Percentiles rank a stretch among this genome's conserved stretches.
phyloP scores from a whole-genome alignment of 64 coral and sea anemone species.

The Catalaphyllia jardinei region DNA sequence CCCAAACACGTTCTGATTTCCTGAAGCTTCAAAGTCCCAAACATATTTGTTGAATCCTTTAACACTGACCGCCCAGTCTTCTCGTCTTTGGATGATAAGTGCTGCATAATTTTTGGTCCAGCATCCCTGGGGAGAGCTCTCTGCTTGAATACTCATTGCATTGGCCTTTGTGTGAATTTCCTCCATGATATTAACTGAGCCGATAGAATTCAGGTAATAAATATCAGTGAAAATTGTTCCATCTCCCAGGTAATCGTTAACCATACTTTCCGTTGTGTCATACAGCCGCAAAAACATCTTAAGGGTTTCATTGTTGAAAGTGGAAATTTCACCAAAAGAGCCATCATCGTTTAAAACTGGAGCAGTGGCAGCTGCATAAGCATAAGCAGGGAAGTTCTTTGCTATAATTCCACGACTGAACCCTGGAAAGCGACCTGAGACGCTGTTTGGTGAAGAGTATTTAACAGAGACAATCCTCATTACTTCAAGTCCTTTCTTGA shows the following conservation, averaged over 20 bases:
- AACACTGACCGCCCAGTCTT: not conserved
- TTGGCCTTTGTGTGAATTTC: not conserved
- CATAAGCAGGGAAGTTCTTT: not conserved
- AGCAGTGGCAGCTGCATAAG: not conserved
- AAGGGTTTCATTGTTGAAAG: not conserved
- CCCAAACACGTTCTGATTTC: not conserved
- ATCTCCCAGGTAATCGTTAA: not conserved
- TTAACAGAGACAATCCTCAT: constrained; percentile 32
- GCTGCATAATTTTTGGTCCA: not conserved
- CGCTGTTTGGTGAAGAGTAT: constrained; percentile 31
- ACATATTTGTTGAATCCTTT: not conserved
- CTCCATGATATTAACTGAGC: not conserved
- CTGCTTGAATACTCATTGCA: not conserved
- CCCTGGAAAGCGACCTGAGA: constrained; percentile 11
- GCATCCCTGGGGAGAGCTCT: not conserved
- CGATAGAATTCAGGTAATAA: not conserved
- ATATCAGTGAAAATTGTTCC: not conserved
- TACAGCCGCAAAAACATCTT: not conserved
- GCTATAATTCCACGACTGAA: not conserved
- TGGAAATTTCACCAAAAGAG: not conserved
- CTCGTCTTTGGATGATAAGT: not conserved
- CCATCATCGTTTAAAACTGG: not conserved
- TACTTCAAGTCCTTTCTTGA: not conserved
- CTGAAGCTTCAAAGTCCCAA: not conserved
- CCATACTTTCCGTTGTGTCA: not conserved